Evolutionary conservation across 1,140 invertebrate genomes (phyloP).

Genomic region (Babylonia areolata): DNA sequence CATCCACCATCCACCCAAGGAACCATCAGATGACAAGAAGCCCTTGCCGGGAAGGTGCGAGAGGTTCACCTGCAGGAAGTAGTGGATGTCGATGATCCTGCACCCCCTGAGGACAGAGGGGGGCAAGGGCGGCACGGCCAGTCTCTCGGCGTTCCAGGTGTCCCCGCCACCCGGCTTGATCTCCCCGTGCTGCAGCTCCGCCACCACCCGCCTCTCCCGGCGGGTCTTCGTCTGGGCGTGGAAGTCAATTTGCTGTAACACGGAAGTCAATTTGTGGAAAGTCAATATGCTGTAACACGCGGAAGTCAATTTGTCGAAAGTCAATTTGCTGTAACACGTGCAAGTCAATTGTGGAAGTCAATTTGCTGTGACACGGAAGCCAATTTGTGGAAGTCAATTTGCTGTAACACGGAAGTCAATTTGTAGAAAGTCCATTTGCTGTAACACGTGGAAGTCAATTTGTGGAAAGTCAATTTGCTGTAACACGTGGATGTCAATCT

Average conservation of each 20-base stretch:
- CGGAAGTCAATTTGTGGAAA: no score
- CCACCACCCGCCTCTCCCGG: not conserved
- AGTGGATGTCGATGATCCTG: constrained; percentile 27
- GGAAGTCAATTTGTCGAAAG: no score
- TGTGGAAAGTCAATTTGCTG: no score
- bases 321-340: no score
- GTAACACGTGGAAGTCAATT: no score
- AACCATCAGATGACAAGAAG: not conserved
- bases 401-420: no score
- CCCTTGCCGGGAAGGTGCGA: not conserved
- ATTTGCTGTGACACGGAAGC: not conserved
- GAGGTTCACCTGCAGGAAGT: not conserved
- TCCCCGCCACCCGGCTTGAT: not conserved
- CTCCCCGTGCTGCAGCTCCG: not conserved
- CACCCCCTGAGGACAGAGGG: constrained; percentile 24
- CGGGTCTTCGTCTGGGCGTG: not conserved
- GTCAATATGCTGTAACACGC: no score
- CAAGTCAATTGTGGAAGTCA: not conserved
- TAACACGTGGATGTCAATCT: no score
- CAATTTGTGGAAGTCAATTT: not conserved
- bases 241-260: not conserved
- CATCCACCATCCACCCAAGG: not conserved
- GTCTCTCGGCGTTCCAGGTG: not conserved
- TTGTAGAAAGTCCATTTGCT: no score
- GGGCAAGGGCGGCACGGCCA: constrained; percentile 2